Base-by-base conservation (phyloP, 1,140 invertebrate genomes). In the Meloidogyne chitwoodi region DNA sequence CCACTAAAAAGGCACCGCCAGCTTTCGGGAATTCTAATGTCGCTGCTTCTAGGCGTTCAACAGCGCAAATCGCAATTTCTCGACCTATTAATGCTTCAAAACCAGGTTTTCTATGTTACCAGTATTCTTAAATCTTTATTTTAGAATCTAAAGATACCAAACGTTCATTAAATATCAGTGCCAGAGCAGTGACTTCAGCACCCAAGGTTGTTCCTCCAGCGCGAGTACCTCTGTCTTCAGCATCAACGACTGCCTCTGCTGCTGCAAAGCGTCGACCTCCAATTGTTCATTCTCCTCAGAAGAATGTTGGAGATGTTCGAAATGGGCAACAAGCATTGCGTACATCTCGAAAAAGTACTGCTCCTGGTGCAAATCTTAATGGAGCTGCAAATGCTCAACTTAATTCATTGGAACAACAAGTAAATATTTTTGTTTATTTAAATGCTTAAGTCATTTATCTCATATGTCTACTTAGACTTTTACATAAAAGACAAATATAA, bases 1-100 rank as follows among this genome's bases (percentile, higher is more conserved):
- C 29, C 2, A 67, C 38, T 88, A 85, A 61, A 10, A 69, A 19
- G 5, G 75, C 74, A 10, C 63, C 38, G 11, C n/a, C 74, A 4
- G 56, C 65, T 62, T 29, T 31, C 6, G 12, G 24, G 2, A 61
- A 63, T 27, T 70, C 69, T 0, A 61, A 48, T 56, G 14, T 78
- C 8, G 24, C 68, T 10, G 26, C 71, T 22, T 19, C 44, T 34
- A 27, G 27, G 38, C 29, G 5, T 27, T 64, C 44, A 27, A 72
- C 38, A 19, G 22, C 34, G 24, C 16, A 31, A 29, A 22, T 31
- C 24, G 4, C 75, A 14, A 56, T 62, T 29, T 16, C 78, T 27
- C 75, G 63, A 22, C 31, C 29, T 29, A 24, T 67, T 62, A 24
- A 16, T 64, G 64, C 12, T 31, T 29, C 62, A 11, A 41, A 44